Conservation (phyloP, 2,888 invertebrate species). For the Cataglyphis livida region DNA sequence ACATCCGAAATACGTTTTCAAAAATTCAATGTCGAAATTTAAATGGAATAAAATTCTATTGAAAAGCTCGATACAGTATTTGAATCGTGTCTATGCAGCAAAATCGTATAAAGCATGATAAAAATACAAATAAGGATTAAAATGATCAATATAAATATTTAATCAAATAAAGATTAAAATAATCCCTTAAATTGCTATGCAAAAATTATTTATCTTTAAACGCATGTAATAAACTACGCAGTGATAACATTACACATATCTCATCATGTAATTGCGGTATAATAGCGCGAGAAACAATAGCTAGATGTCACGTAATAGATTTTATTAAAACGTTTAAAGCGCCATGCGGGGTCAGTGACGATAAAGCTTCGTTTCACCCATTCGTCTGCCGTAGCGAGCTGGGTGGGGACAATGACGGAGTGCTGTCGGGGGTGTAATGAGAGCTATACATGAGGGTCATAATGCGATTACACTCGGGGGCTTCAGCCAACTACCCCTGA, state of each 20-base stretch:
- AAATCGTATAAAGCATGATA: neutral
- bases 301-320: neutral
- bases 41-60: slow-evolving; percentile 6
- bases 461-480: slow-evolving; percentile 85
- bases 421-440: slow-evolving; percentile 78
- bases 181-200: neutral
- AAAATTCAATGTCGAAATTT: slow-evolving; percentile 38
- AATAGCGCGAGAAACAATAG: neutral
- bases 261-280: slow-evolving; percentile 14
- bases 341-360: slow-evolving; percentile 46
- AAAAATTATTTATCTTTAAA: neutral
- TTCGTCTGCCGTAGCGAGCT: slow-evolving; percentile 52
- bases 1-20: slow-evolving; percentile 15
- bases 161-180: neutral
- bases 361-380: slow-evolving; percentile 67
- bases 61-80: neutral
- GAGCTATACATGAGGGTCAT: slow-evolving; percentile 80
- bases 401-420: slow-evolving; percentile 59
- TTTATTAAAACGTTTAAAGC: slow-evolving; percentile 34
- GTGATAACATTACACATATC: neutral
- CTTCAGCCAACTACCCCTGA: slow-evolving; percentile 84
- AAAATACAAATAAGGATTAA: neutral
- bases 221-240: neutral
- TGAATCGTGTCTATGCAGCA: neutral
- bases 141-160: neutral